Conservation (phyloP, 2,888 invertebrate species). For the Lepidocyrtoides sp. region DNA sequence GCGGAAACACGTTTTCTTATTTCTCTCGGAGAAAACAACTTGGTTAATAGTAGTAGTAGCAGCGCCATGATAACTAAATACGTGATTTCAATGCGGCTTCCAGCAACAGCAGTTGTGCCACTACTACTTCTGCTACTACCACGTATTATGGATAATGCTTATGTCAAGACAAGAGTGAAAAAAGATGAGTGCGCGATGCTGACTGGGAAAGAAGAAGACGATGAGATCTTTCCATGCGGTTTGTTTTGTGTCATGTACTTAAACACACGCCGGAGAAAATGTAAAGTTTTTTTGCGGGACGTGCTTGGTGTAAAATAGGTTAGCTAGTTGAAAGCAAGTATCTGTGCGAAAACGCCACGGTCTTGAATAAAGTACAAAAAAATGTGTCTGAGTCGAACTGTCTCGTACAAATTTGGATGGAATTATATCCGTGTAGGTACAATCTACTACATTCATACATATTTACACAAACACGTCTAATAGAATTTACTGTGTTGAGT, state of each 20-base stretch:
- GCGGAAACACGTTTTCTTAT: constrained; percentile 8
- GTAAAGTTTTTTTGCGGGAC: too few species aligned
- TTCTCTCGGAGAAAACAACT: constrained; percentile 38
- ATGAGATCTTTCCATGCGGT: constrained; percentile 16
- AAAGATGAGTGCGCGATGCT: not conserved
- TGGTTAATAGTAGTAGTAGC: constrained; percentile 26
- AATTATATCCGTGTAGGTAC: too few species aligned
- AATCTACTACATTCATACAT: not conserved
- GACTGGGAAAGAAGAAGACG: not conserved
- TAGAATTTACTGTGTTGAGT: constrained; percentile 6
- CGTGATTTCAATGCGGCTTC: constrained; percentile 31
- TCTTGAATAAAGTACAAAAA: too few species aligned
- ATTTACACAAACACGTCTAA: not conserved
- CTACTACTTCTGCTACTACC: not conserved
- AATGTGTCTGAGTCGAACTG: too few species aligned
- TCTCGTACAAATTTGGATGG: not conserved
- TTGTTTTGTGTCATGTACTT: not conserved
- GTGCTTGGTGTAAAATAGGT: too few species aligned
- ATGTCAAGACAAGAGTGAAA: constrained; percentile 24
- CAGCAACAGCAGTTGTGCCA: not conserved
- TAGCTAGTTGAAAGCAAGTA: not conserved
- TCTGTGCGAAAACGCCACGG: too few species aligned
- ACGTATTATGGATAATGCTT: not conserved
- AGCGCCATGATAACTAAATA: constrained; percentile 7
- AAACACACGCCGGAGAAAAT: not conserved